Conservation (phyloP, 1,140 invertebrate species). For the Eriocheir sinensis region DNA sequence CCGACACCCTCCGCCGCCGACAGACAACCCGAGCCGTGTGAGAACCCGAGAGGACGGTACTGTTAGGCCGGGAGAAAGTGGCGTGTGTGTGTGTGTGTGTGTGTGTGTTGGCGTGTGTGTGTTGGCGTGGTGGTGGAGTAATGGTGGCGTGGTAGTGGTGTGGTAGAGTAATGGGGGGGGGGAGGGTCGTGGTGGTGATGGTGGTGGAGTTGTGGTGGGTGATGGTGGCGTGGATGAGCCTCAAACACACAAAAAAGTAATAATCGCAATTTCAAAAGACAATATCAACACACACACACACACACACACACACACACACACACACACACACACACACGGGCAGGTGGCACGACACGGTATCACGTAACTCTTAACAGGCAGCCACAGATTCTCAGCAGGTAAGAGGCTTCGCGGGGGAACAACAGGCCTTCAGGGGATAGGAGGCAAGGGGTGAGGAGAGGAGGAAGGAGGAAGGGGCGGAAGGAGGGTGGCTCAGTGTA, state of each 20-base stretch:
- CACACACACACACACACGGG: neutral
- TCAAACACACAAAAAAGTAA: too few species aligned
- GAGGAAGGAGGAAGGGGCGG: too few species aligned
- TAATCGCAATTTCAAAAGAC: too few species aligned
- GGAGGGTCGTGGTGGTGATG: neutral
- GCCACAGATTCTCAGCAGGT: neutral
- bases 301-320: neutral
- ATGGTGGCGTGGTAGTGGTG: too few species aligned
- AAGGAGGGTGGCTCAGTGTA: too few species aligned
- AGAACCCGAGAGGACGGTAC: conserved; percentile 1
- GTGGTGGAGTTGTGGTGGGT: neutral
- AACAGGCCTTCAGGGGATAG: too few species aligned
- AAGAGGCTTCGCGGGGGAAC: neutral
- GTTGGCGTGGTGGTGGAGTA: neutral
- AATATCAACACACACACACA: too few species aligned
- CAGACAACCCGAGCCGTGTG: conserved; percentile 32
- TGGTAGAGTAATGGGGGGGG: neutral
- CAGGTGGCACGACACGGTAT: neutral
- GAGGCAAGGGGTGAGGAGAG: too few species aligned
- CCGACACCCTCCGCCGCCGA: neutral
- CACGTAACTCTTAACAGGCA: neutral
- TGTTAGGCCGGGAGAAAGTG: neutral
- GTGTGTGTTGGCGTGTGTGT: neutral
- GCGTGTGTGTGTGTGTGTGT: too few species aligned
- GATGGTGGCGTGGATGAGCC: too few species aligned